A percentile compares a stretch with the other conserved stretches of the same genome.
Evolutionary conservation across 2,888 invertebrate genomes (phyloP).

Genomic region (Apocheima hispidaria): DNA sequence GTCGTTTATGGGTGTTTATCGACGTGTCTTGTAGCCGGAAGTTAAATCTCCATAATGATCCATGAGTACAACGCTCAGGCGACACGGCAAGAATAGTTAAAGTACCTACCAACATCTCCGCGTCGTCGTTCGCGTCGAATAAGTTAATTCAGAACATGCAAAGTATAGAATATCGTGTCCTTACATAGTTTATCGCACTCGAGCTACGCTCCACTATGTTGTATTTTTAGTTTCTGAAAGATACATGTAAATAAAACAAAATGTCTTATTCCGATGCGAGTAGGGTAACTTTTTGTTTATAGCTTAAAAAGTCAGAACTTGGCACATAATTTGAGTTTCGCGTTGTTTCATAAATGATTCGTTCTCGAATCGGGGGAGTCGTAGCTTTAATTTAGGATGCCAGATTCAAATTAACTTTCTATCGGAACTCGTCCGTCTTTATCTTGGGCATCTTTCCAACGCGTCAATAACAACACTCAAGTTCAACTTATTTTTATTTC

Average conservation of each 20-base stretch:
- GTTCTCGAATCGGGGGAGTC: constrained; percentile 22
- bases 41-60: constrained; percentile 56
- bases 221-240: constrained; percentile 34
- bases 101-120: constrained; percentile 11
- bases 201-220: constrained; percentile 21
- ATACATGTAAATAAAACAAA: constrained; percentile 34
- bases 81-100: constrained; percentile 23
- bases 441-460: constrained; percentile 36
- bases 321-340: constrained; percentile 20
- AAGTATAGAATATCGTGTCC: constrained; percentile 35
- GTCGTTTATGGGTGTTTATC: constrained; percentile 44
- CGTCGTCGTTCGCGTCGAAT: constrained; percentile 33
- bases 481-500: constrained; percentile 49
- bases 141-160: constrained; percentile 35
- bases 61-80: constrained; percentile 10
- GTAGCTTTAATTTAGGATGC: constrained; percentile 25
- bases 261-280: constrained; percentile 24
- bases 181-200: constrained; percentile 36
- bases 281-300: constrained; percentile 28
- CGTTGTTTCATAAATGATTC: constrained; percentile 24
- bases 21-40: constrained; percentile 54
- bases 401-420: constrained; percentile 32
- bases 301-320: constrained; percentile 30
- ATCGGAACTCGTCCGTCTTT: constrained; percentile 33
- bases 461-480: constrained; percentile 41